Evolutionary conservation across 1,140 invertebrate genomes (phyloP).

Genomic region (Matsumurasca onukii): DNA sequence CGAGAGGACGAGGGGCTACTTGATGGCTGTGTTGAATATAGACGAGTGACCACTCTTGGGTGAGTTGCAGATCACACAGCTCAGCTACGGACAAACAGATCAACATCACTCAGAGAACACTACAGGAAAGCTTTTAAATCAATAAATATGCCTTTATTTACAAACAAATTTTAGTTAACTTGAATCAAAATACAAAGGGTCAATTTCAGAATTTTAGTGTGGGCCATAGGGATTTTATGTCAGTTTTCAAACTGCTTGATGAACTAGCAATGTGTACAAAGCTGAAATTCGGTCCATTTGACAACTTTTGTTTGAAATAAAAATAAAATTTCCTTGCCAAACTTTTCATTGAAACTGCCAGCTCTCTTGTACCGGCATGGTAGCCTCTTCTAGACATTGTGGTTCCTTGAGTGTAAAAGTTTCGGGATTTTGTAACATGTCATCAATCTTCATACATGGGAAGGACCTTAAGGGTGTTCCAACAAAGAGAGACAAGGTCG

Average conservation of each 20-base stretch:
- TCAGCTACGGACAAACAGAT: slow-evolving; percentile 12
- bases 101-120: neutral
- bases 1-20: neutral
- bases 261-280: neutral
- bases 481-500: too few species aligned
- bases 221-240: neutral
- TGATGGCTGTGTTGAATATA: slow-evolving; percentile 9
- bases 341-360: too few species aligned
- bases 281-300: too few species aligned
- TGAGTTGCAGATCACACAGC: slow-evolving; percentile 30
- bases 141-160: neutral
- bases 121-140: neutral
- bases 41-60: slow-evolving; percentile 12
- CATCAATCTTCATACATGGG: too few species aligned
- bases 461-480: too few species aligned
- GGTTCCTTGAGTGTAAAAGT: too few species aligned
- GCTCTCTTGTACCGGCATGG: too few species aligned
- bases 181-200: neutral
- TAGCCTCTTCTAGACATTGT: too few species aligned
- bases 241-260: neutral
- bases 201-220: neutral
- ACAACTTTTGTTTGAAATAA: too few species aligned
- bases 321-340: too few species aligned
- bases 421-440: too few species aligned
- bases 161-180: neutral